Evolutionary conservation across 1,140 invertebrate genomes (phyloP).

Genomic region (Liolophura sinensis): DNA sequence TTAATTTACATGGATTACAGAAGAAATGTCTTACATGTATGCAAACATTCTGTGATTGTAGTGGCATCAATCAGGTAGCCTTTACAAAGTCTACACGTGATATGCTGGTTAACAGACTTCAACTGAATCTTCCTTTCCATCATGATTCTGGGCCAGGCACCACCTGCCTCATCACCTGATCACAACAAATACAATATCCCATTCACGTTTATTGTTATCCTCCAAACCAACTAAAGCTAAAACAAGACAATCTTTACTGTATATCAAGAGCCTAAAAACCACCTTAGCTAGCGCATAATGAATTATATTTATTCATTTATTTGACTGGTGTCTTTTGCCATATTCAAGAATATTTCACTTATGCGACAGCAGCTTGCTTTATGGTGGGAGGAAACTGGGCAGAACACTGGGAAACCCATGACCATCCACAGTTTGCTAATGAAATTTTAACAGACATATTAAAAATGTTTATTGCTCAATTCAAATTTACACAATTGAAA

Average conservation of each 20-base stretch:
- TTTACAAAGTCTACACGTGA: constrained; percentile 57
- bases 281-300: too few relatives aligned
- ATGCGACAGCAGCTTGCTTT: too few relatives aligned
- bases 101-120: constrained; percentile 48
- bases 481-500: too few relatives aligned
- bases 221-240: too few relatives aligned
- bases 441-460: constrained; percentile 1
- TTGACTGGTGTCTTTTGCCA: too few relatives aligned
- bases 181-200: not conserved
- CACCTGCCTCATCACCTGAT: not conserved
- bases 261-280: too few relatives aligned
- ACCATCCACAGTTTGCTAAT: too few relatives aligned
- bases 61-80: constrained; percentile 63
- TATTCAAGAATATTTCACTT: too few relatives aligned
- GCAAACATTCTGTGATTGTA: constrained; percentile 63
- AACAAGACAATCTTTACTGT: too few relatives aligned
- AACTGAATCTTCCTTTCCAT: constrained; percentile 50
- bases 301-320: too few relatives aligned
- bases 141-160: constrained; percentile 24
- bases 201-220: not conserved
- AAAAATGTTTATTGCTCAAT: not conserved
- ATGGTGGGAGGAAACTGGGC: too few relatives aligned
- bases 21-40: constrained; percentile 55
- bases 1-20: not conserved
- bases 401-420: too few relatives aligned